A percentile compares a stretch with the other conserved stretches of the same genome.
These are phyloP conservation scores for Eulemur rufifrons DNA, from an alignment of 2,113 vertebrate species.

Conservation along the genomic window DNA sequence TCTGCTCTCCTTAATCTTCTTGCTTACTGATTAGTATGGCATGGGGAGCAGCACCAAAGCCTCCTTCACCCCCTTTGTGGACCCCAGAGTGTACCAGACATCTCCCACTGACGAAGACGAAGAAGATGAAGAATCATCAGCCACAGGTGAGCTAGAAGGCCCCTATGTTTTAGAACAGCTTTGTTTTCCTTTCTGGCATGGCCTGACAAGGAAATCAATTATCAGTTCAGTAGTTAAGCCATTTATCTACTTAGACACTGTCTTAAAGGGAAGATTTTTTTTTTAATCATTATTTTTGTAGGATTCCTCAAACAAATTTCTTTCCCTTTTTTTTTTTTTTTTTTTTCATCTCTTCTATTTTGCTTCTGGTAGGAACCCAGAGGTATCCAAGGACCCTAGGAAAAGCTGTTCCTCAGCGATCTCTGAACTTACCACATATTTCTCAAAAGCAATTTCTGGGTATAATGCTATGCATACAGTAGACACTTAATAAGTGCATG, in stretches of 20 bases:
- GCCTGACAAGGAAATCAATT: neutral
- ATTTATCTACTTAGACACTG: neutral
- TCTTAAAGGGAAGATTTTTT: neutral
- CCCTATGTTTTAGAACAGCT: neutral
- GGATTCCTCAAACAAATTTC: conserved; percentile 20
- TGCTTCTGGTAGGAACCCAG: conserved; percentile 66
- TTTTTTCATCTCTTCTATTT: conserved; percentile 47
- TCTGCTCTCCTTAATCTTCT: conserved; percentile 53
- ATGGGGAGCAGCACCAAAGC: conserved; percentile 95
- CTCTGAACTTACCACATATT: conserved; percentile 53
- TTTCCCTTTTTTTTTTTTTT: neutral
- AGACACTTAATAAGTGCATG: conserved; percentile 32
- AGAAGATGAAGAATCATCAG: conserved; percentile 89
- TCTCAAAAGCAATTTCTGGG: conserved; percentile 75
- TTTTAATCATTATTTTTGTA: neutral
- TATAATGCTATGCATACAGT: conserved; percentile 60
- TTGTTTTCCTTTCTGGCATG: neutral
- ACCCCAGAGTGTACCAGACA: conserved; percentile 96
- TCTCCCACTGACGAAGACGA: conserved; percentile 96
- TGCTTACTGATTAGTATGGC: conserved; percentile 88
- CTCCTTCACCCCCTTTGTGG: conserved; percentile 98
- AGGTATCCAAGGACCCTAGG: conserved; percentile 53
- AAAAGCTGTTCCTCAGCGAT: conserved; percentile 56
- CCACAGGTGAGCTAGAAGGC: conserved; percentile 86
- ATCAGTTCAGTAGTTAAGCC: neutral